These are phyloP conservation scores for Melanaphis sacchari DNA, from an alignment of 1,140 invertebrate species.

Conservation along the genomic window DNA sequence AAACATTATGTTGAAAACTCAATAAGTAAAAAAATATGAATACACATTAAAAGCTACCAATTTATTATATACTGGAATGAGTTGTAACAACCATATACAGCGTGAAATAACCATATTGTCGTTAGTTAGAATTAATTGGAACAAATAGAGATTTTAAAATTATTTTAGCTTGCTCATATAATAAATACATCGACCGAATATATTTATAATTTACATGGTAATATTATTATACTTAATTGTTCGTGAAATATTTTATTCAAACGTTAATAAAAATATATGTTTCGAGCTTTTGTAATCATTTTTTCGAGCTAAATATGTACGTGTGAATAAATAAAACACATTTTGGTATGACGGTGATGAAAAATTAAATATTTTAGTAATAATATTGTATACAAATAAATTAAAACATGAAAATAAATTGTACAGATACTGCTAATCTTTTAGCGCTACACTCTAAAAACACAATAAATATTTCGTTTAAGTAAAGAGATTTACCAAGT, in stretches of 20 bases:
- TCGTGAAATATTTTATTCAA: slow-evolving; percentile 20
- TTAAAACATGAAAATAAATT: background rate
- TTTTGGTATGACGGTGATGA: background rate
- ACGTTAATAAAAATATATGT: background rate
- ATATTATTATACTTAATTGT: background rate
- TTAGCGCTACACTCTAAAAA: background rate
- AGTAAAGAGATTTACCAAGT: background rate
- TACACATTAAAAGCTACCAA: background rate
- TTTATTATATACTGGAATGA: background rate
- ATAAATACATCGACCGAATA: background rate
- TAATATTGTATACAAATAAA: background rate
- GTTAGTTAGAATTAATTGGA: background rate
- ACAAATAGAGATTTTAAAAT: background rate
- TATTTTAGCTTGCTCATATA: background rate
- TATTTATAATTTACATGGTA: background rate
- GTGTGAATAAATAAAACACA: background rate
- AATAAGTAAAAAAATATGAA: background rate
- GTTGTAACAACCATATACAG: background rate
- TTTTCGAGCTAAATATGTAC: background rate
- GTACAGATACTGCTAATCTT: background rate
- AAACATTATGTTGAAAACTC: background rate
- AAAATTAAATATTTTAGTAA: background rate
- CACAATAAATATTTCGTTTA: background rate
- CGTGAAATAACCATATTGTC: background rate
- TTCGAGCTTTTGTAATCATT: background rate